phyloP scores from a whole-genome alignment of 1,140 invertebrate genomes.

The Solenopsis invicta region DNA sequence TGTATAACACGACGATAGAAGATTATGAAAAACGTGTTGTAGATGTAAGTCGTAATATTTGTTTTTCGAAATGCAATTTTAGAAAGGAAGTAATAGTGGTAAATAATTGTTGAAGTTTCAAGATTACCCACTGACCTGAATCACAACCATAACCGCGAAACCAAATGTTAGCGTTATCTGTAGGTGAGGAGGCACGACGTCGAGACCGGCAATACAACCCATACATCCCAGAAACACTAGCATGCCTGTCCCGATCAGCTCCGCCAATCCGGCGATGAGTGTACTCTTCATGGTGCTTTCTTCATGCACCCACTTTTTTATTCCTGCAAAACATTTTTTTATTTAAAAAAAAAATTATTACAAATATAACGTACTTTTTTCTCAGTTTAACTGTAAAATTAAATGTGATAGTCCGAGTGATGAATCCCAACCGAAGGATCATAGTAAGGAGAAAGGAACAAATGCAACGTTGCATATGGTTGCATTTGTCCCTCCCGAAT shows the following conservation, averaged over 20 bases:
- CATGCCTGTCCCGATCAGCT: conserved; percentile 91
- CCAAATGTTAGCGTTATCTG: conserved; percentile 90
- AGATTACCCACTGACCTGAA: conserved; percentile 86
- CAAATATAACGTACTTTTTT: not conserved
- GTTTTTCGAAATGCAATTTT: not conserved
- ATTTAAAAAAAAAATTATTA: not conserved
- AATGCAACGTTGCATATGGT: not conserved
- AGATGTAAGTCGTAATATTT: not conserved
- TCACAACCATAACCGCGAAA: conserved; percentile 90
- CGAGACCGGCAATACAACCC: conserved; percentile 87
- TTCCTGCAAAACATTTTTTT: conserved; percentile 67
- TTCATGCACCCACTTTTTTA: conserved; percentile 74
- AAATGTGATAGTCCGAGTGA: not conserved
- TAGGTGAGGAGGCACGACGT: conserved; percentile 84
- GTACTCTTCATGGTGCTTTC: conserved; percentile 68
- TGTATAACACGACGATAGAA: not conserved
- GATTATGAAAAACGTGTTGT: not conserved
- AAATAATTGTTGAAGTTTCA: not conserved
- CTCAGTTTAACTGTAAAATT: not conserved
- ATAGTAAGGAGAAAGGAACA: not conserved
- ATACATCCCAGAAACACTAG: conserved; percentile 93
- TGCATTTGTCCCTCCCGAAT: not conserved
- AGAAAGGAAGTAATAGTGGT: not conserved
- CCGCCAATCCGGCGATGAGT: conserved; percentile 85
- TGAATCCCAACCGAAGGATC: not conserved